Evolutionary conservation across 2,888 invertebrate genomes (phyloP).

Genomic region (Diploptera punctata): DNA sequence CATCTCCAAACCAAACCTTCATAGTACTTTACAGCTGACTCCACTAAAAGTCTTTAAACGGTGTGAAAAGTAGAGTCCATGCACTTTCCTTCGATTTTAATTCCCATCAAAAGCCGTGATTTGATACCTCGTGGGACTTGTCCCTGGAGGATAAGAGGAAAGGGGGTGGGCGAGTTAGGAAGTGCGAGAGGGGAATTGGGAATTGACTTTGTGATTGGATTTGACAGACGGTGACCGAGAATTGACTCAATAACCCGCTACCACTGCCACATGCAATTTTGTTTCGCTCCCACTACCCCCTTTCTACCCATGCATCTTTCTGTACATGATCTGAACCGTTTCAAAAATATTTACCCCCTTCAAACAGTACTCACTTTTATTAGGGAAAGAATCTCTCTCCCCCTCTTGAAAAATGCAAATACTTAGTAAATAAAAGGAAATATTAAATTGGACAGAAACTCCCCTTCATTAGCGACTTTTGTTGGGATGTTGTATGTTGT

Average conservation of each 20-base stretch:
- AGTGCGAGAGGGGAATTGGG: slow-evolving; percentile 31
- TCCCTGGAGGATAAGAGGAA: slow-evolving; percentile 15
- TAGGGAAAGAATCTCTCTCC: not conserved
- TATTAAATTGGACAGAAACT: slow-evolving; percentile 9
- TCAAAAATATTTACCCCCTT: slow-evolving; percentile 31
- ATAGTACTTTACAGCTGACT: no score
- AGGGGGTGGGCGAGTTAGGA: slow-evolving; percentile 26
- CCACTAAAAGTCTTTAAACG: slow-evolving; percentile 12
- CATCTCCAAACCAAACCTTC: no score
- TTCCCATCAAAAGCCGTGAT: slow-evolving; percentile 39
- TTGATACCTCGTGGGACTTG: slow-evolving; percentile 33
- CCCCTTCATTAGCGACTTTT: slow-evolving; percentile 18
- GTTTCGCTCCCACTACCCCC: not conserved
- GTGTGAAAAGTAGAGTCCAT: not conserved
- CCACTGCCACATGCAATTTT: slow-evolving; percentile 9
- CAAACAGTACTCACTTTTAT: not conserved
- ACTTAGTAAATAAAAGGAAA: slow-evolving; percentile 4
- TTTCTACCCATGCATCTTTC: not conserved
- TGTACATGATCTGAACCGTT: slow-evolving; percentile 15
- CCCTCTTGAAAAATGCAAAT: not conserved
- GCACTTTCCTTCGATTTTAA: slow-evolving; percentile 37
- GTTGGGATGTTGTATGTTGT: not conserved
- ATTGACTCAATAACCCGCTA: slow-evolving; percentile 37
- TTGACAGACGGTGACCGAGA: slow-evolving; percentile 44
- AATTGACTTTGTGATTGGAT: slow-evolving; percentile 44